These are phyloP conservation scores for Danionella cerebrum DNA, from an alignment of 2,113 vertebrate species.

Conservation along the genomic window DNA sequence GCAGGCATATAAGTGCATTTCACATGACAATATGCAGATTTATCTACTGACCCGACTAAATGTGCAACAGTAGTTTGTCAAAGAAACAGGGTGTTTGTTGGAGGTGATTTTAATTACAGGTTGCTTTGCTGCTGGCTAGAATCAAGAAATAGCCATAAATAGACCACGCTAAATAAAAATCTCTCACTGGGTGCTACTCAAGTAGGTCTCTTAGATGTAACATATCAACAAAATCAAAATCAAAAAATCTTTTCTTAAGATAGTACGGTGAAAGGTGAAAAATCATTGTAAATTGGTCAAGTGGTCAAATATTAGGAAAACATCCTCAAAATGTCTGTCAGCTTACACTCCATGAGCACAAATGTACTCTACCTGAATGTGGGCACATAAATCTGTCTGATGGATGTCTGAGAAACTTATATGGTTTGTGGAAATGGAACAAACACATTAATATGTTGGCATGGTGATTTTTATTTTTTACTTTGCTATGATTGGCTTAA, in stretches of 20 bases:
- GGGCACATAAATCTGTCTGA: conserved; percentile 39
- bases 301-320: conserved; percentile 44
- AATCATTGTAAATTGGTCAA: conserved; percentile 42
- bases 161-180: conserved; percentile 11
- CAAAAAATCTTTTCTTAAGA: conserved; percentile 47
- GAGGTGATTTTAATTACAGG: conserved; percentile 33
- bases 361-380: conserved; percentile 37
- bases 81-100: conserved; percentile 15
- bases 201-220: too few species aligned
- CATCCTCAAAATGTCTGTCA: conserved; percentile 36
- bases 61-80: conserved; percentile 25
- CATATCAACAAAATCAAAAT: not conserved
- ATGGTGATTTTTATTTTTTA: conserved; percentile 43
- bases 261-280: conserved; percentile 26
- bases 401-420: conserved; percentile 47
- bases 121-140: not conserved
- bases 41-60: conserved; percentile 6
- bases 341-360: conserved; percentile 38
- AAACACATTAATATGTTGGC: conserved; percentile 58
- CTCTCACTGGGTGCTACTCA: conserved; percentile 19
- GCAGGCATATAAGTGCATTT: not conserved
- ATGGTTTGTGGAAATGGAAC: conserved; percentile 53
- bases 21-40: not conserved
- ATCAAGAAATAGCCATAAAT: conserved; percentile 20
- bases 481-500: conserved; percentile 43